Percentiles rank a stretch among this genome's conserved stretches.
These are phyloP conservation scores for Dendroctonus ponderosae DNA, from an alignment of 1,140 invertebrate species.

Conservation along the genomic window DNA sequence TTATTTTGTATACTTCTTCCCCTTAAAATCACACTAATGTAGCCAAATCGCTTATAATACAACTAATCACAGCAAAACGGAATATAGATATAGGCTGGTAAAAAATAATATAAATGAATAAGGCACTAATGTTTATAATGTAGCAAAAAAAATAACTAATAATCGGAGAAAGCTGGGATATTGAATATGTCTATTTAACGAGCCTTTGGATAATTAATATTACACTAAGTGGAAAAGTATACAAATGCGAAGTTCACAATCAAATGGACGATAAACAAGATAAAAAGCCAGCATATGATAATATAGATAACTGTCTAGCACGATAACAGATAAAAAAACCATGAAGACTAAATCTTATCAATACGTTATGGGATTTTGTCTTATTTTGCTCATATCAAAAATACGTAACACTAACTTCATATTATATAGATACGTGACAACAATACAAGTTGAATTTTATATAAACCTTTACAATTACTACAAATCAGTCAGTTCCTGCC, in stretches of 20 bases:
- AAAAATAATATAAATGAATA: neutral
- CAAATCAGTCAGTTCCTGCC: too few species aligned
- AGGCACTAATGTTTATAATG: conserved; percentile 6
- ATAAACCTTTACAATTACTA: too few species aligned
- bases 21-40: conserved; percentile 2
- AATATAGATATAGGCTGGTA: neutral
- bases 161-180: neutral
- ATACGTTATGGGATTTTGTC: too few species aligned
- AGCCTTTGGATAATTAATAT: neutral
- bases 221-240: neutral
- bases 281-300: too few species aligned
- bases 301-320: too few species aligned
- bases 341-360: too few species aligned
- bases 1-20: conserved; percentile 9
- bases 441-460: too few species aligned
- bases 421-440: too few species aligned
- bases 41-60: conserved; percentile 3
- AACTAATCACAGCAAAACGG: conserved; percentile 13
- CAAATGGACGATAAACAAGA: too few species aligned
- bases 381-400: too few species aligned
- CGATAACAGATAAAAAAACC: too few species aligned
- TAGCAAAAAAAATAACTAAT: neutral
- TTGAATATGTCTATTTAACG: neutral
- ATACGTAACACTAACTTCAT: too few species aligned
- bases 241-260: neutral